phyloP scores from a whole-genome alignment of 2,888 invertebrate species.

The Tanypteryx hageni region DNA sequence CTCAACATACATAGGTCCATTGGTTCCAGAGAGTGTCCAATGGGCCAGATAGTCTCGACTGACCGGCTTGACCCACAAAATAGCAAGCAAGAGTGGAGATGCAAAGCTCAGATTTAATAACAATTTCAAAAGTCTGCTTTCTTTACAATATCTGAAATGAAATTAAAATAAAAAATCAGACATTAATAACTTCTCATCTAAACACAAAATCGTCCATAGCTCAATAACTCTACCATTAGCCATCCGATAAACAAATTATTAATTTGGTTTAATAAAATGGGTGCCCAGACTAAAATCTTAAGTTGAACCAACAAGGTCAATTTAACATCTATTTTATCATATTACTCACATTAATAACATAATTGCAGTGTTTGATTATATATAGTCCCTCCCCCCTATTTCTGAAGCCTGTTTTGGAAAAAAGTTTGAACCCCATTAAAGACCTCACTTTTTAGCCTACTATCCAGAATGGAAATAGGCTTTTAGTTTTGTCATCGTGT shows the following conservation, averaged over 20 bases:
- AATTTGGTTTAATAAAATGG: constrained; percentile 38
- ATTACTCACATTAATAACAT: too few species aligned
- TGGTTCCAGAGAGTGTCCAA: constrained; percentile 87
- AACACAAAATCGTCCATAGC: not conserved
- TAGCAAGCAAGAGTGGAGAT: constrained; percentile 88
- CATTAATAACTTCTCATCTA: constrained; percentile 51
- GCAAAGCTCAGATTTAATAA: constrained; percentile 91
- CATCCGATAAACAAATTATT: not conserved
- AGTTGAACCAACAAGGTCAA: constrained; percentile 35
- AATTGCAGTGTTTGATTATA: too few species aligned
- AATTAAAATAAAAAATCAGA: not conserved
- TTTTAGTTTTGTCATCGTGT: too few species aligned
- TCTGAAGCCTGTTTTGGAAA: too few species aligned
- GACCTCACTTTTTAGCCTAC: too few species aligned
- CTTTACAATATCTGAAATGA: constrained; percentile 81
- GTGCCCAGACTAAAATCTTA: not conserved
- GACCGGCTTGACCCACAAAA: constrained; percentile 95
- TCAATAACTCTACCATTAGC: not conserved
- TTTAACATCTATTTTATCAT: constrained; percentile 42
- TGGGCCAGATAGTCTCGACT: constrained; percentile 88
- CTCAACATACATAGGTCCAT: constrained; percentile 85
- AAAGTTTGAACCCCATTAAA: too few species aligned
- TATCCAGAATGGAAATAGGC: too few species aligned
- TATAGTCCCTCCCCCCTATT: too few species aligned
- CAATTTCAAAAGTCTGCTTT: constrained; percentile 81